Evolutionary conservation across 2,797 vertebrate species (phyloP).

Genomic region (Lacerta agilis): DNA sequence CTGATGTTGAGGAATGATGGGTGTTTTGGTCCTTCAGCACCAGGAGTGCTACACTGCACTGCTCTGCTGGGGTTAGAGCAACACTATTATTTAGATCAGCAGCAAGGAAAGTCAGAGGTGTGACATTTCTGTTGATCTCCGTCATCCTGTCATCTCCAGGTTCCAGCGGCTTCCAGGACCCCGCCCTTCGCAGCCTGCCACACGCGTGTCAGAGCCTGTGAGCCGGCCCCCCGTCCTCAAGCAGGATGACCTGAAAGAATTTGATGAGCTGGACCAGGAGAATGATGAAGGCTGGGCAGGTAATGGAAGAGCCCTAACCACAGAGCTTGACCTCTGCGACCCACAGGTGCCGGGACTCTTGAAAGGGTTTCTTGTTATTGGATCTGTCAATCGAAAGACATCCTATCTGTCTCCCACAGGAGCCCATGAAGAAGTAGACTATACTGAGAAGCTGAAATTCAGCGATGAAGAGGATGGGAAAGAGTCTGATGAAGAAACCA

Average conservation of each 20-base stretch:
- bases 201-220: slow-evolving; percentile 83
- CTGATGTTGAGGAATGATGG: neutral
- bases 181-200: slow-evolving; percentile 75
- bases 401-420: slow-evolving; percentile 71
- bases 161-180: slow-evolving; percentile 84
- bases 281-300: slow-evolving; percentile 96
- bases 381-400: neutral
- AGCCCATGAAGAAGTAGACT: slow-evolving; percentile 96
- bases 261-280: slow-evolving; percentile 90
- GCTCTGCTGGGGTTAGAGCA: neutral
- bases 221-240: slow-evolving; percentile 94
- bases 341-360: neutral
- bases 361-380: neutral
- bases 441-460: slow-evolving; percentile 95
- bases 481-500: slow-evolving; percentile 86
- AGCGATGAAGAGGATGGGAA: slow-evolving; percentile 94
- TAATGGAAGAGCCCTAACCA: slow-evolving; percentile 49
- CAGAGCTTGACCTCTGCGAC: too few relatives aligned
- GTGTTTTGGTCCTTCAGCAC: neutral
- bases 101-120: neutral
- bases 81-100: neutral
- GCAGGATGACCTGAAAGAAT: slow-evolving; percentile 93
- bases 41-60: too few relatives aligned
- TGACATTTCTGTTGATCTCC: neutral
- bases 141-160: slow-evolving; percentile 67